phyloP scores from a whole-genome alignment of 2,113 vertebrate genomes.

The Leucoraja erinaceus region DNA sequence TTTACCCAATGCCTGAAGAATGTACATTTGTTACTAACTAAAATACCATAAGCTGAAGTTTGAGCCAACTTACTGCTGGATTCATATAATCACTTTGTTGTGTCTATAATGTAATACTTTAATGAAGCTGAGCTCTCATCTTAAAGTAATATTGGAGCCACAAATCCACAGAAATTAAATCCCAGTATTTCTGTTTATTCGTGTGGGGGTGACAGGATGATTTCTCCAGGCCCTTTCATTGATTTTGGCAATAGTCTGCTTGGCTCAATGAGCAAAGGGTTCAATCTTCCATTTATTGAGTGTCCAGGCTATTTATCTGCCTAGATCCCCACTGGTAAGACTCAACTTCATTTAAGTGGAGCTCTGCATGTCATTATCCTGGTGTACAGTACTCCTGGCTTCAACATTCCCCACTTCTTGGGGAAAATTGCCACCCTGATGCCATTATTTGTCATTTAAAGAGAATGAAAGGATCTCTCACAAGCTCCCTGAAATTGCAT shows the following conservation, averaged over 20 bases:
- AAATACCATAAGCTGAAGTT: background rate
- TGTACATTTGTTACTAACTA: conserved; percentile 6
- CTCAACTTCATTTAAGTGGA: background rate
- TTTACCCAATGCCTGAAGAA: background rate
- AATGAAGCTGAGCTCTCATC: background rate
- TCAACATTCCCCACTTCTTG: background rate
- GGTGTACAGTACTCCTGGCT: background rate
- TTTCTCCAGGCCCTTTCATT: background rate
- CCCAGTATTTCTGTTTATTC: background rate
- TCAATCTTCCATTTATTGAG: background rate
- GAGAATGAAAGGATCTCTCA: background rate
- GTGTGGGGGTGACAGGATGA: background rate
- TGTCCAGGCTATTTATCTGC: background rate
- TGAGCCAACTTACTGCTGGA: background rate
- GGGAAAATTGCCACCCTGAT: background rate
- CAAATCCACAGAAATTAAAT: background rate
- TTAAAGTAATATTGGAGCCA: background rate
- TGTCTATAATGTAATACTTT: background rate
- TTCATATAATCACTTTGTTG: background rate
- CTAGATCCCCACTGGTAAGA: background rate
- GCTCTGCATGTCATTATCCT: background rate
- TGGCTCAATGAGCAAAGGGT: background rate
- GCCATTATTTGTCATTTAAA: background rate
- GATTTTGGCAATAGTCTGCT: background rate
- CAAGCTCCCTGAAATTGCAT: background rate